These are phyloP conservation scores for Lontra canadensis DNA, from an alignment of 2,113 vertebrate genomes.

Conservation along the genomic window DNA sequence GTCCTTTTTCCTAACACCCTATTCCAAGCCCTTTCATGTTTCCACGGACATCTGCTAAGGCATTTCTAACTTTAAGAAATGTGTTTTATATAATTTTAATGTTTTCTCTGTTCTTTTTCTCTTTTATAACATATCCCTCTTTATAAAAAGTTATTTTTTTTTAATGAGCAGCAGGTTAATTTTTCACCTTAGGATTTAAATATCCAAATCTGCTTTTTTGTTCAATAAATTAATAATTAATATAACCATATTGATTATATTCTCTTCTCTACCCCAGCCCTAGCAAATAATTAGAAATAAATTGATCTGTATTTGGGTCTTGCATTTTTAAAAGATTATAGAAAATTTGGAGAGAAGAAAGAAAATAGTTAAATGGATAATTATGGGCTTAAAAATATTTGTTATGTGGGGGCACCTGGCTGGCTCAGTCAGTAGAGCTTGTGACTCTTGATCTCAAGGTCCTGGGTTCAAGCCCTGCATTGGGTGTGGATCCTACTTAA, in stretches of 20 bases:
- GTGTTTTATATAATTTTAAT: slow-evolving; percentile 26
- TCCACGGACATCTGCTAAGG: background rate
- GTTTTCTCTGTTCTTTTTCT: slow-evolving; percentile 2
- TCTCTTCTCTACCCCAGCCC: background rate
- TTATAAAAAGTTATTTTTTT: background rate
- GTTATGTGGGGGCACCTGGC: background rate
- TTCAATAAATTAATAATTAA: background rate
- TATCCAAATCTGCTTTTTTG: background rate
- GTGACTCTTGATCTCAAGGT: background rate
- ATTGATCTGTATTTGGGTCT: slow-evolving; percentile 21
- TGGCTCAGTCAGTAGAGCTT: background rate
- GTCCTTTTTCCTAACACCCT: background rate
- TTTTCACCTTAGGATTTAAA: background rate
- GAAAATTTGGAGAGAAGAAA: background rate
- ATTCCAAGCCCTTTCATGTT: background rate
- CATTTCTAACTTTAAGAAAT: slow-evolving; percentile 43
- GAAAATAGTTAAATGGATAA: slow-evolving; percentile 16
- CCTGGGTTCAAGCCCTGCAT: background rate
- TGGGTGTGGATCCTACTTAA: background rate
- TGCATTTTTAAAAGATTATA: background rate
- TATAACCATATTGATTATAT: background rate
- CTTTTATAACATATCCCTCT: background rate
- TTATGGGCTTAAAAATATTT: background rate
- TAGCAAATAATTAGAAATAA: background rate
- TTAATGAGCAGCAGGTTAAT: background rate